Base-by-base conservation (phyloP, 2,888 invertebrate species). In the Drosophila kuntzei region DNA sequence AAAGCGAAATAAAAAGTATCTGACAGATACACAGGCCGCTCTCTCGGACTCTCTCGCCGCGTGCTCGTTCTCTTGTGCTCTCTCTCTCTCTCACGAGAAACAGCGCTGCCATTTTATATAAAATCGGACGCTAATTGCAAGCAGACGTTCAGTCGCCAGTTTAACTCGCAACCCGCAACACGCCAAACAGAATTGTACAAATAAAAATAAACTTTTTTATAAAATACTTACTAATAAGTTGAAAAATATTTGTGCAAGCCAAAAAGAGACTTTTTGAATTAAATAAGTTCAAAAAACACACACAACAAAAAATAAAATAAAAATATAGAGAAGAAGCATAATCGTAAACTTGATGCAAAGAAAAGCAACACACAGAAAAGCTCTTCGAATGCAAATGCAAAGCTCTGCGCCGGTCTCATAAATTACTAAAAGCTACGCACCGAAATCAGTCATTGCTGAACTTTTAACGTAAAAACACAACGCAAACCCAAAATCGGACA, bases 71-170 rank as follows among this genome's bases (percentile, higher is more conserved):
- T 57, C 51, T 37, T 53, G 22, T 22, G 2, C 51, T 36, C 65
- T 60, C 60, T 62, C 41, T 57, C 22, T 58, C 64, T 60, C 67
- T 57, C 49, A 32, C 11, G 29, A 32, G 11, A 32, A 29, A 25
- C 34, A 18, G 36, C 37, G 66, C 73, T 76, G 87, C 74, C 64
- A 71, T 89, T 80, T 87, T 78, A 60, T 90, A 91, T 92, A 91
- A 92, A 92, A 90, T 83, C 80, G 68, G 75, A 76, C 80, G 79
- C 76, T 93, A 89, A 93, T 93, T 85, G 79, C 90, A 92, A 92
- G 92, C 93, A 95, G 95, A 94, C 94, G 93, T 93, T 93, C 94
- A 95, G 95, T 94, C 95, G 94, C 94, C 93, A 89, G 79, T 81
- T 71, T 62, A 89, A 87, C 82, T 82, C 79, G 80, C 79, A 76